phyloP scores from a whole-genome alignment of 2,797 vertebrate species.

The Chaetophractus vellerosus region DNA sequence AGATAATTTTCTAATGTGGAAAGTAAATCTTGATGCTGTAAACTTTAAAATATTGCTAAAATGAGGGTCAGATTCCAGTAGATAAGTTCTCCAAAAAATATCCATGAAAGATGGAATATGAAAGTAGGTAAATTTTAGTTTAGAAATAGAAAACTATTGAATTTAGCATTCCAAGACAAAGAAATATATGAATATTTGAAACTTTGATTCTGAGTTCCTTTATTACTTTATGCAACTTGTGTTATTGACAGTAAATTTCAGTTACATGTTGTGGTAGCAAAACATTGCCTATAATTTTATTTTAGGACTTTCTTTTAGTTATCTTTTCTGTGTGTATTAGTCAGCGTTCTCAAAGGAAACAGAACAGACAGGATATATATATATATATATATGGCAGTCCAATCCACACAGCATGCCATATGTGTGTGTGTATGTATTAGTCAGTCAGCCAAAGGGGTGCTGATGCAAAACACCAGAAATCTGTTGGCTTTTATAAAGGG shows the following conservation, averaged over 20 bases:
- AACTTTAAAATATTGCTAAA: constrained; percentile 12
- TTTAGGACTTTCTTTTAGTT: not conserved
- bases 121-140: not conserved
- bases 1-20: not conserved
- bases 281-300: not conserved
- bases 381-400: no score
- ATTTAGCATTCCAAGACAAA: not conserved
- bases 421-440: no score
- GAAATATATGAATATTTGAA: not conserved
- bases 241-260: not conserved
- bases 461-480: no score
- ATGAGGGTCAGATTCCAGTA: not conserved
- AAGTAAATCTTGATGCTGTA: not conserved
- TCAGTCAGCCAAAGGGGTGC: no score
- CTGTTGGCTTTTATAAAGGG: no score
- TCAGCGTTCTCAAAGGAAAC: no score
- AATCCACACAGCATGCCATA: no score
- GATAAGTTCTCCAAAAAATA: not conserved
- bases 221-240: not conserved
- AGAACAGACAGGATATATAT: no score
- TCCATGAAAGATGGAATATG: not conserved
- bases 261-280: not conserved
- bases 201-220: not conserved
- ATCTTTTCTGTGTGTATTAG: not conserved
- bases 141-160: not conserved